Conservation (phyloP, 2,113 vertebrate species). For the Dipodomys spectabilis region DNA sequence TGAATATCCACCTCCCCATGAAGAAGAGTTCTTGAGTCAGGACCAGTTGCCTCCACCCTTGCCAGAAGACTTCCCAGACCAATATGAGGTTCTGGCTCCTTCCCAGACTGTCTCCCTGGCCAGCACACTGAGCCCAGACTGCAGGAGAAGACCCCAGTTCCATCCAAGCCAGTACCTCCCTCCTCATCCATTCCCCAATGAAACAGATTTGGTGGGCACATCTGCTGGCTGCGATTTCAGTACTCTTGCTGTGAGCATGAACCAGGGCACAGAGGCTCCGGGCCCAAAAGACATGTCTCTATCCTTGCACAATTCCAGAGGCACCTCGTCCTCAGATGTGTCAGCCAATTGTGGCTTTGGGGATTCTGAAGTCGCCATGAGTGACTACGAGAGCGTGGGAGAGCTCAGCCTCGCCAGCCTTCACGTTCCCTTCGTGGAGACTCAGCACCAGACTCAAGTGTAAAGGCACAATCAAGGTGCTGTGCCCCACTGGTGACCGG, state of each 20-base stretch:
- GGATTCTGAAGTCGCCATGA: constrained; percentile 91
- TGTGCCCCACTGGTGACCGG: constrained; percentile 69
- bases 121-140: constrained; percentile 89
- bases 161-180: constrained; percentile 98
- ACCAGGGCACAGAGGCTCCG: constrained; percentile 83
- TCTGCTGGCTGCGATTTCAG: constrained; percentile 87
- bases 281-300: constrained; percentile 86
- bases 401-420: constrained; percentile 88
- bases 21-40: constrained; percentile 94
- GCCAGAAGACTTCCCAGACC: constrained; percentile 92
- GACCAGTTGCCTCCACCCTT: constrained; percentile 95
- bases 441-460: constrained; percentile 97
- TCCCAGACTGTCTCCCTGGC: constrained; percentile 89
- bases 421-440: constrained; percentile 89
- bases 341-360: constrained; percentile 89
- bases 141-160: constrained; percentile 90
- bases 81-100: constrained; percentile 87
- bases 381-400: constrained; percentile 93
- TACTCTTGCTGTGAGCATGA: constrained; percentile 86
- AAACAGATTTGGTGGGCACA: constrained; percentile 83
- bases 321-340: constrained; percentile 92
- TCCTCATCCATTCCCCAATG: constrained; percentile 93
- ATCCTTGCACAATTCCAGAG: constrained; percentile 89
- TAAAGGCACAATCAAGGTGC: constrained; percentile 79
- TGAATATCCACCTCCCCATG: constrained; percentile 95